Evolutionary conservation across 2,113 vertebrate species (phyloP).

Genomic region (Aldabrachelys gigantea): DNA sequence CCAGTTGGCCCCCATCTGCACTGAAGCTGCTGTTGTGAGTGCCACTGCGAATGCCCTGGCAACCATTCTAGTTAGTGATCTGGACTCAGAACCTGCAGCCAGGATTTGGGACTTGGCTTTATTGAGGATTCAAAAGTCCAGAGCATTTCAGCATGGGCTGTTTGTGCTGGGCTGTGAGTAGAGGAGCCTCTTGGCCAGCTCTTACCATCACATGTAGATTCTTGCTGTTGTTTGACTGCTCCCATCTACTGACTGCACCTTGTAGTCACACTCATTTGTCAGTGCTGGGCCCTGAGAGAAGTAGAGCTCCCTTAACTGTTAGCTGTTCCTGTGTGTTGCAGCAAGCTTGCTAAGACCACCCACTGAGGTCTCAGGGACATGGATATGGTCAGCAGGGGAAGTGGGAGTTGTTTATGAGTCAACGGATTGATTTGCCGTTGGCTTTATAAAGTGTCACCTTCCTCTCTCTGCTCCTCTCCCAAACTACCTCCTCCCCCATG

Average conservation of each 20-base stretch:
- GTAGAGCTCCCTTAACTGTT: background rate
- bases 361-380: background rate
- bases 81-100: background rate
- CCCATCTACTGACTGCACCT: background rate
- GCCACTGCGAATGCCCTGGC: background rate
- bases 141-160: background rate
- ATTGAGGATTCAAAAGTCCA: background rate
- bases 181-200: background rate
- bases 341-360: background rate
- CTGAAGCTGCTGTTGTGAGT: background rate
- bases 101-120: background rate
- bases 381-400: background rate
- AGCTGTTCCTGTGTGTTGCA: background rate
- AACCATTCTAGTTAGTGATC: background rate
- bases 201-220: background rate
- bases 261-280: background rate
- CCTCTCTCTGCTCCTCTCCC: rapidly evolving
- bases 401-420: background rate
- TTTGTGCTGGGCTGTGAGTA: background rate
- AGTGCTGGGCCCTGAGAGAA: background rate
- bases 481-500: background rate
- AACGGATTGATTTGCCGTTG: background rate
- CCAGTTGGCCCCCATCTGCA: background rate
- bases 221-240: background rate
- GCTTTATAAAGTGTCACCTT: background rate